Percentiles rank a stretch among this genome's conserved stretches.
Evolutionary conservation across 2,113 vertebrate genomes (phyloP).

Genomic region (Circaetus cinerascens): DNA sequence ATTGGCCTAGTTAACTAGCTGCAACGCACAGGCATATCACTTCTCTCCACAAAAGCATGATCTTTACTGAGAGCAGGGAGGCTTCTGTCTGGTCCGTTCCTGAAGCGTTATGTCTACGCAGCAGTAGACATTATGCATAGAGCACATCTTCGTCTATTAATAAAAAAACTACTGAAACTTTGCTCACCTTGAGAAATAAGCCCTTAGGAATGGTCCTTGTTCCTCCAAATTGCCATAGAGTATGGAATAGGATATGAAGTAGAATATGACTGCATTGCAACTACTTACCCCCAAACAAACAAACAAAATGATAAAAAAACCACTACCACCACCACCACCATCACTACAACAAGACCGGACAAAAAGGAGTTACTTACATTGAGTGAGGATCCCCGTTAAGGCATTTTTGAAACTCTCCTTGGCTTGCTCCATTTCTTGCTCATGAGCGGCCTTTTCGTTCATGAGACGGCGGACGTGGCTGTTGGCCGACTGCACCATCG

Average conservation of each 20-base stretch:
- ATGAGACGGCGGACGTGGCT: conserved; percentile 87
- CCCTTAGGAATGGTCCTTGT: conserved; percentile 75
- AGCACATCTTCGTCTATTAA: not conserved
- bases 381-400: conserved; percentile 84
- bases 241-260: conserved; percentile 68
- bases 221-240: conserved; percentile 72
- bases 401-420: conserved; percentile 88
- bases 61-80: not conserved
- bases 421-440: conserved; percentile 87
- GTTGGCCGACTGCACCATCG: conserved; percentile 89
- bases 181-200: conserved; percentile 79
- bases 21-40: not conserved
- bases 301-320: conserved; percentile 19
- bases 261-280: conserved; percentile 65
- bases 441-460: conserved; percentile 86
- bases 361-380: conserved; percentile 83
- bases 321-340: conserved; percentile 60
- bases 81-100: conserved; percentile 15
- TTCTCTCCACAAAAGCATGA: not conserved
- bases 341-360: conserved; percentile 14
- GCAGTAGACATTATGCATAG: not conserved
- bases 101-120: not conserved
- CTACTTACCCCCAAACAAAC: conserved; percentile 79
- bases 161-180: conserved; percentile 68
- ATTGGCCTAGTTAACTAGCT: not conserved